Conservation (phyloP, 1,140 invertebrate species). For the Euwallacea similis region DNA sequence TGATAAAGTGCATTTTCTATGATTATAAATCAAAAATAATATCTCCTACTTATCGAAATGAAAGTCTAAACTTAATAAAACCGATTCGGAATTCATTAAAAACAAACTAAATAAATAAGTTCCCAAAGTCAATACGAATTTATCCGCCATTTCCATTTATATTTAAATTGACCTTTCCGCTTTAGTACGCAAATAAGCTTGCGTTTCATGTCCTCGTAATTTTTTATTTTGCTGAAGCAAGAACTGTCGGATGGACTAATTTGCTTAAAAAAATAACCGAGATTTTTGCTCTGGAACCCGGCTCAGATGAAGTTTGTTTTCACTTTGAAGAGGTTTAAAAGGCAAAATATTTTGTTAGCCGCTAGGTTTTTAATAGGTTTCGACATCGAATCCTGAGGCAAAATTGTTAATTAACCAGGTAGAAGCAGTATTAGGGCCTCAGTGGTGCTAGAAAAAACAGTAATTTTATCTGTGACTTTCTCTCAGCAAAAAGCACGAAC, state of each 20-base stretch:
- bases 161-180: background rate
- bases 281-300: background rate
- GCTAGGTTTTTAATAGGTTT: constrained; percentile 1
- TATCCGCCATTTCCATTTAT: background rate
- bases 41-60: too few relatives aligned
- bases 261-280: constrained; percentile 1
- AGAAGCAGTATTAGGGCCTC: too few relatives aligned
- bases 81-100: too few relatives aligned
- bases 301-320: background rate
- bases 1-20: too few relatives aligned
- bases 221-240: background rate
- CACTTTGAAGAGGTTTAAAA: constrained; percentile 1
- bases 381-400: background rate
- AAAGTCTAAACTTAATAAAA: too few relatives aligned
- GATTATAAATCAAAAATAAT: too few relatives aligned
- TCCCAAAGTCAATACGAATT: too few relatives aligned
- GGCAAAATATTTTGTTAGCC: constrained; percentile 1
- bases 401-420: background rate
- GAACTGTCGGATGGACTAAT: background rate
- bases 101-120: too few relatives aligned
- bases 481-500: too few relatives aligned
- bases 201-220: background rate
- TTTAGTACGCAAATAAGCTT: background rate
- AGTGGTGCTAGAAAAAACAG: too few relatives aligned
- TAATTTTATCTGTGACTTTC: too few relatives aligned